These are phyloP conservation scores for Agrotis ipsilon DNA, from an alignment of 2,888 invertebrate genomes.

Conservation along the genomic window DNA sequence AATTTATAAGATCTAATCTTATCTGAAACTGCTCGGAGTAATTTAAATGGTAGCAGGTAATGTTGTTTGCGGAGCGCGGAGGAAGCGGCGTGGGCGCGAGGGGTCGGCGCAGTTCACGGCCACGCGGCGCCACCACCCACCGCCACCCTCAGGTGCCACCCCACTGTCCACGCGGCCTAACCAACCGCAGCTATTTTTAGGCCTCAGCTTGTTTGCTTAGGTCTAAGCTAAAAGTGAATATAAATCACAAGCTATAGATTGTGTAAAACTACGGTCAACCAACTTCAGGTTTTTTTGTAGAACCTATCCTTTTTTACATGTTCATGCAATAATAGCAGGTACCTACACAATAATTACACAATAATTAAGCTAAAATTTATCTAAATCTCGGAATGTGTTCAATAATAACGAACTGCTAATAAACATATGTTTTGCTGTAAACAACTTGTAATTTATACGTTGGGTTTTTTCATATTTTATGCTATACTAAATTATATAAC, in stretches of 20 bases:
- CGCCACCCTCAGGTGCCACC: slow-evolving; percentile 54
- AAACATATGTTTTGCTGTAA: slow-evolving; percentile 1
- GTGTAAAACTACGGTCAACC: not conserved
- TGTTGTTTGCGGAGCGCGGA: slow-evolving; percentile 54
- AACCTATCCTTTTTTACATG: not conserved
- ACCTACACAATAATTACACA: too few relatives aligned
- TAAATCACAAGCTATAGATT: not conserved
- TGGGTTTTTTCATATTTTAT: not conserved
- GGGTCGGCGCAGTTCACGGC: slow-evolving; percentile 89
- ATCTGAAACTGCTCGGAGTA: slow-evolving; percentile 23
- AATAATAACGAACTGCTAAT: too few relatives aligned
- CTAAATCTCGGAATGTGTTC: not conserved
- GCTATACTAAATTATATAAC: not conserved
- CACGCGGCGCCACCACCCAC: slow-evolving; percentile 68
- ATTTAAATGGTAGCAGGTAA: slow-evolving; percentile 62
- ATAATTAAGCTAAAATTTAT: not conserved
- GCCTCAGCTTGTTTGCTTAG: slow-evolving; percentile 30
- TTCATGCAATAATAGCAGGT: too few relatives aligned
- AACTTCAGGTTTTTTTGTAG: not conserved
- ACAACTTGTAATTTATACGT: slow-evolving; percentile 11
- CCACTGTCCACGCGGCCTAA: slow-evolving; percentile 65
- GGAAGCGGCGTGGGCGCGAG: slow-evolving; percentile 70
- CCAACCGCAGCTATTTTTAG: slow-evolving; percentile 80
- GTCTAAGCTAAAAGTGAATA: slow-evolving; percentile 3
- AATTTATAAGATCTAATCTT: slow-evolving; percentile 17